Conservation (phyloP, 2,797 vertebrate genomes). For the Iguana delicatissima region DNA sequence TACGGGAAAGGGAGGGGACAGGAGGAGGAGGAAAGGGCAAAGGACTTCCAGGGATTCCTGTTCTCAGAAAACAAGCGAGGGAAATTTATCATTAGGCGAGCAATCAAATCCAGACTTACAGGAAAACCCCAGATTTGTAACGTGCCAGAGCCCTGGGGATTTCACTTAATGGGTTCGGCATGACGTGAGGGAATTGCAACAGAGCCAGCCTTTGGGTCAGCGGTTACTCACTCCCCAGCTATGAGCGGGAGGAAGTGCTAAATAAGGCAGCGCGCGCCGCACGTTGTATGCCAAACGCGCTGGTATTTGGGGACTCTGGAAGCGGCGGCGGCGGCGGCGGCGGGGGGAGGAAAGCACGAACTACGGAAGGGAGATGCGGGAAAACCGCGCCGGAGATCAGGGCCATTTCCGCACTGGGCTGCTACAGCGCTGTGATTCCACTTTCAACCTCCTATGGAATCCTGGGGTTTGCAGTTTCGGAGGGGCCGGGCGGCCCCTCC, state of each 20-base stretch:
- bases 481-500: too few relatives aligned
- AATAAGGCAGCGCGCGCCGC: slow-evolving; percentile 9
- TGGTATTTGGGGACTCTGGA: slow-evolving; percentile 34
- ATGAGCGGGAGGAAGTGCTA: slow-evolving; percentile 38
- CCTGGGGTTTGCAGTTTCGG: too few relatives aligned
- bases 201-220: slow-evolving; percentile 29
- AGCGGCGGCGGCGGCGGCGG: background rate
- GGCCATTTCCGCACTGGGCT: too few relatives aligned
- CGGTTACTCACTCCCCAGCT: slow-evolving; percentile 37
- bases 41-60: background rate
- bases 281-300: slow-evolving; percentile 1
- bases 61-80: background rate
- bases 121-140: slow-evolving; percentile 17
- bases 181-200: slow-evolving; percentile 27
- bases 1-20: background rate
- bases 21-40: background rate
- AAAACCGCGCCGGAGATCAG: too few relatives aligned
- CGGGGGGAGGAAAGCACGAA: background rate
- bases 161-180: slow-evolving; percentile 15
- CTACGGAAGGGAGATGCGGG: too few relatives aligned
- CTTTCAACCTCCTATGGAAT: too few relatives aligned
- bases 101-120: background rate
- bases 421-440: too few relatives aligned
- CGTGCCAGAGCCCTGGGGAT: background rate
- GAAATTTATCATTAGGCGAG: background rate